Base-by-base conservation (phyloP, 2,113 vertebrate genomes). In the Abramis brama region DNA sequence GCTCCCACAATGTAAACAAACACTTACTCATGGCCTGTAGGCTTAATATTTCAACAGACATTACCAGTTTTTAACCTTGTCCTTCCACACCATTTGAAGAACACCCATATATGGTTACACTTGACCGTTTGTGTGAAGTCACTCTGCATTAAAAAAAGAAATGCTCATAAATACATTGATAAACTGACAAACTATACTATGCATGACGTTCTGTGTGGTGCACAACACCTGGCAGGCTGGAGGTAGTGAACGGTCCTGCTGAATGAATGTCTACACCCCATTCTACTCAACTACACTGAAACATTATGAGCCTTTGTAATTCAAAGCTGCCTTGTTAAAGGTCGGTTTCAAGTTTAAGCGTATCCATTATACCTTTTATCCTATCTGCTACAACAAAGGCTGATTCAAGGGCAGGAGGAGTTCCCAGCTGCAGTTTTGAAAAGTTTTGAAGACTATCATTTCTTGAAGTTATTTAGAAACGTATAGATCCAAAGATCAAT, bases 311-410 rank as follows among this genome's bases (percentile, higher is more conserved):
- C 50, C 77, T 71, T 43, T 73, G 86, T 89, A 87, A 93, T 83
- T 82, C 59, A 89, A 91, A 85, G 87, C 91, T 77, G 59, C 39
- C 70, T 77, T 7, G 45, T 78, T 27, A 45, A 66, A 23, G 82
- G 89, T 84, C 85, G 77, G 78, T 90, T 83, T 89, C 71, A 70
- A 80, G 81, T n/a, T 52, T 77, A n/a, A 82, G 66, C 74, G 79
- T 87, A 88, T 91, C 86, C 70, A 12, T 90, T 90, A 88, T 86
- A 68, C 27, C 11, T 86, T 86, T 79, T 86, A 89, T 87, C 64
- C 62, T 13, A 74, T 79, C 64, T 17, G 23, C 12, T 45, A 6
- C 55, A 52, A 75, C 79, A 74, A 83, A 73, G 85, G 25, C 89
- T 82, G 68, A 86, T 89, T 87, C 21, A 82, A 70, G 21, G 52